These are phyloP conservation scores for Mungos mungo DNA, from an alignment of 2,113 vertebrate genomes.

Conservation along the genomic window DNA sequence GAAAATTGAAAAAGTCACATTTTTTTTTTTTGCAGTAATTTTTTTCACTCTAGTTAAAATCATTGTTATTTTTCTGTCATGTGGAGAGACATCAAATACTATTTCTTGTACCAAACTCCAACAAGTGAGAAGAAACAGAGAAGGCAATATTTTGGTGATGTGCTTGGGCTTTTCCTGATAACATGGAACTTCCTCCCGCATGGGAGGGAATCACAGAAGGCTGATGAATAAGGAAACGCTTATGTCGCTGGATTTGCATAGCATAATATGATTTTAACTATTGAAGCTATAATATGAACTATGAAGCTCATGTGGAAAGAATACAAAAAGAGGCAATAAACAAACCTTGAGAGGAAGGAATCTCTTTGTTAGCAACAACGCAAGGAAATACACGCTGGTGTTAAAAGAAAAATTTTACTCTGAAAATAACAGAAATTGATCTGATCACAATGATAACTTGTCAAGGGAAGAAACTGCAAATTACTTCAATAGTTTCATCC, in stretches of 20 bases:
- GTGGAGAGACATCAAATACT: not conserved
- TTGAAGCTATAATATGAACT: not conserved
- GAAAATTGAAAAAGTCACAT: not conserved
- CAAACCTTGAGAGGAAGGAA: not conserved
- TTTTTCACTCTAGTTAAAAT: not conserved
- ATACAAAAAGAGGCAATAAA: not conserved
- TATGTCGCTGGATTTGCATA: not conserved
- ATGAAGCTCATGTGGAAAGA: not conserved
- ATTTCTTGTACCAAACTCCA: not conserved
- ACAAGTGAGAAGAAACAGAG: not conserved
- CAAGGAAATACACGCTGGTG: not conserved
- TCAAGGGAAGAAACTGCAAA: not conserved
- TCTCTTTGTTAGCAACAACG: not conserved
- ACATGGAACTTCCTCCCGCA: not conserved
- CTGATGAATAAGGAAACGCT: not conserved
- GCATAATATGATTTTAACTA: not conserved
- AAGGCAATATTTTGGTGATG: not conserved
- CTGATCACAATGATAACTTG: not conserved
- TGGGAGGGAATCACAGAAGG: not conserved
- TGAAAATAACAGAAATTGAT: conserved; percentile 49
- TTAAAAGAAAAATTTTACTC: conserved; percentile 7
- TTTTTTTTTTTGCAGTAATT: not conserved
- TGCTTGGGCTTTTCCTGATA: not conserved
- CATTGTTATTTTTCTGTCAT: not conserved
- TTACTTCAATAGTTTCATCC: not conserved